Evolutionary conservation across 2,888 invertebrate genomes (phyloP), one percentile per base, ranked within the genome.

Genomic region (Agelastica alni): DNA sequence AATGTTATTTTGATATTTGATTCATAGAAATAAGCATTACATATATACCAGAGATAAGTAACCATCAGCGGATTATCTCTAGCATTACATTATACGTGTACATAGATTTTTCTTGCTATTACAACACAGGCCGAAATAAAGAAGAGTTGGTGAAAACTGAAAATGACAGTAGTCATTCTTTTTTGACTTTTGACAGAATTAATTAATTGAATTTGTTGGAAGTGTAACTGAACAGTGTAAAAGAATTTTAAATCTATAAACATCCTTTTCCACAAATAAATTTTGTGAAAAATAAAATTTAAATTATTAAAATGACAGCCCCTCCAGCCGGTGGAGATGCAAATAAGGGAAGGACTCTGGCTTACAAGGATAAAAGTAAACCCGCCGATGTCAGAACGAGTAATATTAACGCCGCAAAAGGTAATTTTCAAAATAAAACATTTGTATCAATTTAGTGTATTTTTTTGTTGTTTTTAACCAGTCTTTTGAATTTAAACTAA

Each of bases 351-450:
- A 72, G 71, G 59, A 77, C 79, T 41, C 76, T 81, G 44, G 88
- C 90, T 46, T 93, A 91, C 73, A 92, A 91, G 79, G 92, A 93
- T 79, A 93, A 92, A 83, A 89, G 87, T 71, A 99, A 99, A 81
- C 97, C 98, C 36, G 83, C 87, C 32, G 95, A 96, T 81, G 94
- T 98, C 72, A 86, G 97, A 51, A 82, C 84, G 64, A 97, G 96
- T 76, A 99, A 99, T 77, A 97, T 99, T 70, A 89, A 89, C 78
- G 98, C 99, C 71, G 98, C 96, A 49, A 99, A 97, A 89, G 95
- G 96, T 96, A n/a, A n/a, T n/a, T n/a, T n/a, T n/a, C n/a, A n/a
- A n/a, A n/a, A n/a, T n/a, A n/a, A n/a, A n/a, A n/a, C n/a, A n/a
- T n/a, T n/a, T n/a, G n/a, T n/a, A n/a, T n/a, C n/a, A n/a, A n/a